These are phyloP conservation scores for Porites lutea DNA, from an alignment of 64 coral and sea anemone genomes.

Conservation along the genomic window DNA sequence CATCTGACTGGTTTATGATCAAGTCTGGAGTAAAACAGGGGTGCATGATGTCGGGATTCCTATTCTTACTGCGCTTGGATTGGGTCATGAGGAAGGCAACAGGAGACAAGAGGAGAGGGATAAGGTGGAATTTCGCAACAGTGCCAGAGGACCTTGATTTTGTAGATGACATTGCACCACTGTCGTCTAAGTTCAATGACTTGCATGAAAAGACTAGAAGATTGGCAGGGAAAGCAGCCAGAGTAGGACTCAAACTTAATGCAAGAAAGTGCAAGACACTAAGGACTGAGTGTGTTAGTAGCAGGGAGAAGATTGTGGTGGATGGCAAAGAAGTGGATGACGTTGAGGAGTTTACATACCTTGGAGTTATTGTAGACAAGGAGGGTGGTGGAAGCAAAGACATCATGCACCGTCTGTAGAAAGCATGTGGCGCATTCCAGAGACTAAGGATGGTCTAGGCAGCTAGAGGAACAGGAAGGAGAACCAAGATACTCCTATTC, in stretches of 20 bases:
- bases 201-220: no score
- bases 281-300: not conserved
- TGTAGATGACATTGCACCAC: no score
- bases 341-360: conserved; percentile 11
- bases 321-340: conserved; percentile 3
- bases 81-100: no score
- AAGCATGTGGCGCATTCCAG: not conserved
- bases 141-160: no score
- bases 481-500: not conserved
- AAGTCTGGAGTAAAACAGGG: no score
- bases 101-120: no score
- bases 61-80: no score
- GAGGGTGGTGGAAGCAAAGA: not conserved
- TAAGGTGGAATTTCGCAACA: no score
- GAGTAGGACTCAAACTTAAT: not conserved
- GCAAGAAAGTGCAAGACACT: conserved; percentile 2
- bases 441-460: conserved; percentile 5
- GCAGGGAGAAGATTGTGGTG: not conserved
- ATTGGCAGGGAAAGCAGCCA: not conserved
- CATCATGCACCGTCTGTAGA: not conserved
- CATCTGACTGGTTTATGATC: no score
- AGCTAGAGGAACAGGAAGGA: conserved; percentile 19
- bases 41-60: no score
- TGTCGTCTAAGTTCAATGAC: no score
- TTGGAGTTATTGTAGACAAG: not conserved